phyloP scores from a whole-genome alignment of 1,140 invertebrate species.

The Drosophila insularis region DNA sequence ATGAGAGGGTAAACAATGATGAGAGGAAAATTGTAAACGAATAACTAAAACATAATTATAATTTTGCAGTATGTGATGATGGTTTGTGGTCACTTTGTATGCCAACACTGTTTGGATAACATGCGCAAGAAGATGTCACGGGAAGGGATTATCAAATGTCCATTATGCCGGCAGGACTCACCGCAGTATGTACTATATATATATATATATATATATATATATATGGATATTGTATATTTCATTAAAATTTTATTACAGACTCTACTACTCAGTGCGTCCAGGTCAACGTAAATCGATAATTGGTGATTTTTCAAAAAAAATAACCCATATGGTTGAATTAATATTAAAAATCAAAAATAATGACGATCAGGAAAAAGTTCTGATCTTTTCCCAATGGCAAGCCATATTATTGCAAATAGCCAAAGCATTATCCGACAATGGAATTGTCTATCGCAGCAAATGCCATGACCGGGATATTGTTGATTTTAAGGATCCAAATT shows the following conservation, averaged over 20 bases:
- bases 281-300: slow-evolving; percentile 54
- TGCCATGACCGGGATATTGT: slow-evolving; percentile 84
- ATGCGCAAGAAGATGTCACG: slow-evolving; percentile 28
- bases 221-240: not conserved
- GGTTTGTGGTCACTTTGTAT: slow-evolving; percentile 77
- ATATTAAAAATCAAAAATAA: slow-evolving; percentile 84
- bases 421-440: slow-evolving; percentile 85
- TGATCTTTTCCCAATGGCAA: slow-evolving; percentile 90
- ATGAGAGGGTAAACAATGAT: slow-evolving; percentile 51
- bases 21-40: not conserved
- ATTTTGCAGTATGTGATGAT: slow-evolving; percentile 71
- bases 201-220: not conserved
- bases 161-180: slow-evolving; percentile 85
- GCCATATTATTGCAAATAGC: slow-evolving; percentile 86
- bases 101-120: slow-evolving; percentile 60
- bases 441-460: slow-evolving; percentile 82
- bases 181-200: slow-evolving; percentile 47
- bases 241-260: slow-evolving; percentile 17
- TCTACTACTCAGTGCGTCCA: slow-evolving; percentile 65
- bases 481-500: slow-evolving; percentile 84
- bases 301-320: slow-evolving; percentile 89
- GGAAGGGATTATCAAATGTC: slow-evolving; percentile 82
- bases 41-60: not conserved
- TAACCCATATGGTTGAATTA: slow-evolving; percentile 86
- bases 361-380: slow-evolving; percentile 84